phyloP scores from a whole-genome alignment of 2,113 vertebrate genomes.

The Myrmecobius fasciatus region DNA sequence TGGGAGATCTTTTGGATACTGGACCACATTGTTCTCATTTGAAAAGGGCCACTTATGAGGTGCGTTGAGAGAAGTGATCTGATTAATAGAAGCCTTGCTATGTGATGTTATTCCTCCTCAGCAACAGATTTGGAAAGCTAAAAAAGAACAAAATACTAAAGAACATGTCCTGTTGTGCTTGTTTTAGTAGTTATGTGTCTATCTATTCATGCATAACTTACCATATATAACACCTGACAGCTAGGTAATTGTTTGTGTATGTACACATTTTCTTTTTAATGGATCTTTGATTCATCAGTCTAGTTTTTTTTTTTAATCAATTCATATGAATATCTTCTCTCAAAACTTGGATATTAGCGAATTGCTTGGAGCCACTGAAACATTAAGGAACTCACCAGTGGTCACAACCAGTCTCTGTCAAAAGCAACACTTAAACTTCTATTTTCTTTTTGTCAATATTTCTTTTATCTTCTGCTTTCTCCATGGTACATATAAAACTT shows the following conservation, averaged over 20 bases:
- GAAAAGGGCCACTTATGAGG: neutral
- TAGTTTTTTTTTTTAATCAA: neutral
- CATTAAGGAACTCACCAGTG: neutral
- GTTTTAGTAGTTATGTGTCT: neutral
- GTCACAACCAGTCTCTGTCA: neutral
- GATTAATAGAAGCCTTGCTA: neutral
- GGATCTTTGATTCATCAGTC: neutral
- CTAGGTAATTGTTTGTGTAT: neutral
- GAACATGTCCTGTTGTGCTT: neutral
- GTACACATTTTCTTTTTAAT: neutral
- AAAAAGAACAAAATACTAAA: neutral
- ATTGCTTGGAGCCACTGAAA: neutral
- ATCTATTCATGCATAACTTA: neutral
- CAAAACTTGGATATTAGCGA: neutral
- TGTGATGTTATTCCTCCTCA: neutral
- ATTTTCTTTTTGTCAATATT: neutral
- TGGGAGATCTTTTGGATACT: neutral
- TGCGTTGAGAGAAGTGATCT: neutral
- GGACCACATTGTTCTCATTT: constrained; percentile 18
- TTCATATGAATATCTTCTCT: neutral
- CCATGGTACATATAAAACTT: neutral
- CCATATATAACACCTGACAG: neutral
- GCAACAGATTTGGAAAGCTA: neutral
- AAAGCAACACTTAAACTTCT: neutral
- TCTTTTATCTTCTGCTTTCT: neutral